phyloP scores from a whole-genome alignment of 2,113 vertebrate species.

The Crocuta crocuta region DNA sequence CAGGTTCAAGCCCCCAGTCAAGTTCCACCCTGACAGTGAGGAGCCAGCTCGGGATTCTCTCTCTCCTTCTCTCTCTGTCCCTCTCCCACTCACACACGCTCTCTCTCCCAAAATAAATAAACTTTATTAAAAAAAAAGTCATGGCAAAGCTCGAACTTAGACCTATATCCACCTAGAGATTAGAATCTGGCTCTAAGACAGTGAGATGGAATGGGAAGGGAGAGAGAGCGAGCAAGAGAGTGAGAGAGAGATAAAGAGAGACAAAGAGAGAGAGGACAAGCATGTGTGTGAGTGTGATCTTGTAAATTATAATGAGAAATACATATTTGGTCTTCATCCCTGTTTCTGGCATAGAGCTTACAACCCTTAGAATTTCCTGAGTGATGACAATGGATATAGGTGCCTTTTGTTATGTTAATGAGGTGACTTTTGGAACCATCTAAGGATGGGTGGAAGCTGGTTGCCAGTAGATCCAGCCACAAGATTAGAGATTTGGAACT shows the following conservation, averaged over 20 bases:
- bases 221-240: too few species aligned
- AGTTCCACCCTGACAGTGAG: too few species aligned
- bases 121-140: background rate
- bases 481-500: background rate
- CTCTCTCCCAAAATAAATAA: too few species aligned
- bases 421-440: background rate
- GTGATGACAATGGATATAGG: background rate
- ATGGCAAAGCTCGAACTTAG: background rate
- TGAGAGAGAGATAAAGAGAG: too few species aligned
- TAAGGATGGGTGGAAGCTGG: background rate
- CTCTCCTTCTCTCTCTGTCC: too few species aligned
- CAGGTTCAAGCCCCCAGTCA: too few species aligned
- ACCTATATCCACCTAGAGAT: background rate
- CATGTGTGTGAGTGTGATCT: background rate
- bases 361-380: background rate
- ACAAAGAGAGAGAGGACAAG: background rate
- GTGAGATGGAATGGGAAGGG: background rate
- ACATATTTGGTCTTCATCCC: background rate
- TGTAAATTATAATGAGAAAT: background rate
- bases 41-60: too few species aligned
- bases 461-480: background rate
- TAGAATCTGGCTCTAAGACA: background rate
- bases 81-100: too few species aligned
- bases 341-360: background rate
- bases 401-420: background rate